Evolutionary conservation across 2,797 vertebrate species (phyloP), one percentile per base, ranked within the genome.

Genomic region (Molossus alvarezi): DNA sequence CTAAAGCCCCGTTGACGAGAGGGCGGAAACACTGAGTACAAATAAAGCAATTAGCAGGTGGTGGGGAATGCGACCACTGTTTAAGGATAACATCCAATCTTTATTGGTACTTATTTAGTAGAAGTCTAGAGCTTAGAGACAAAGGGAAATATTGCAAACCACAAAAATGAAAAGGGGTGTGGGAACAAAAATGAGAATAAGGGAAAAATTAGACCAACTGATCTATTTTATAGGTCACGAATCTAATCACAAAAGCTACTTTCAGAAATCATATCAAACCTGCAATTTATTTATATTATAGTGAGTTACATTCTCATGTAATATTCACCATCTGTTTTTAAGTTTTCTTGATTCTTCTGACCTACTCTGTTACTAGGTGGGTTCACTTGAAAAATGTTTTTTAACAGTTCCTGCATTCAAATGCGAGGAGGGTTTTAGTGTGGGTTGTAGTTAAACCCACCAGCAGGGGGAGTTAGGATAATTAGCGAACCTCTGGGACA

Each of bases 31-130:
- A 98, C 97, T 97, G 97, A 98, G 97, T 98, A 98, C 98, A 99
- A 98, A 98, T 98, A 98, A 98, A 98, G 98, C 98, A 99, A 99
- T 99, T 98, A 99, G 98, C 98, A 98, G 98, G 98, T 98, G 98
- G 98, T 98, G 98, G 97, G 97, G 97, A 98, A 98, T 96, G 97
- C 97, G 98, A 98, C 97, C 96, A 92, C 96, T 98, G 97, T 96
- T 98, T 98, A 98, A 98, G 97, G 98, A 96, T 97, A 98, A 96
- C 97, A 93, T 87, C 91, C 94, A 95, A 94, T 97, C 98, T 98
- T 97, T 95, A 89, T 21, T 96, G 97, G 97, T 93, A 73, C 95
- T 98, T 97, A 95, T 96, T 98, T 95, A 98, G 96, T 62, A 90
- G 96, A 97, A 97, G 91, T 95, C 98, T 98, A 98, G 97, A 98